These are phyloP conservation scores for Indicator indicator DNA, from an alignment of 2,113 vertebrate species.

Conservation along the genomic window DNA sequence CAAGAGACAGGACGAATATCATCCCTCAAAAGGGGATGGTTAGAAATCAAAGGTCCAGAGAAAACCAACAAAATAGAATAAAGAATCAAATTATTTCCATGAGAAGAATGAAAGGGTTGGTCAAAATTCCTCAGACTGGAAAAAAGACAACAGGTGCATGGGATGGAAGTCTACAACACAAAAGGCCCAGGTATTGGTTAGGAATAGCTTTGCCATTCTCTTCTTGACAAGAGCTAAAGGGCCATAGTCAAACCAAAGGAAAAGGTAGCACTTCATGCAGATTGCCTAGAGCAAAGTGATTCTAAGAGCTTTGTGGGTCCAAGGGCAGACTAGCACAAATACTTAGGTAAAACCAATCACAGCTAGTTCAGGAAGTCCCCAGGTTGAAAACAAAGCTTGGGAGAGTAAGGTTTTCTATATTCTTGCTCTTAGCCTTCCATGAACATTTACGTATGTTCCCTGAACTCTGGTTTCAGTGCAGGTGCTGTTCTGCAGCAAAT, in stretches of 20 bases:
- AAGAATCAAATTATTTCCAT: background rate
- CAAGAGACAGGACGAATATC: background rate
- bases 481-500: background rate
- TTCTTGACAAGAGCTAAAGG: background rate
- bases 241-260: background rate
- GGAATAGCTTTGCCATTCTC: background rate
- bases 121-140: background rate
- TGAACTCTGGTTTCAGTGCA: background rate
- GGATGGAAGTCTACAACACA: background rate
- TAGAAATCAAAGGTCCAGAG: background rate
- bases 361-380: background rate
- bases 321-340: background rate
- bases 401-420: background rate
- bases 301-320: background rate
- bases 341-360: rapidly evolving
- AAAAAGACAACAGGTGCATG: background rate
- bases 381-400: background rate
- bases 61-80: background rate
- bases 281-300: background rate
- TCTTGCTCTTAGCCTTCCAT: background rate
- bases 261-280: background rate
- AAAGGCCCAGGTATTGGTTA: background rate
- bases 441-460: background rate
- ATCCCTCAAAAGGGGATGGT: background rate
- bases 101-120: background rate